Conservation (phyloP, 2,113 vertebrate genomes). For the Desmodus rotundus region DNA sequence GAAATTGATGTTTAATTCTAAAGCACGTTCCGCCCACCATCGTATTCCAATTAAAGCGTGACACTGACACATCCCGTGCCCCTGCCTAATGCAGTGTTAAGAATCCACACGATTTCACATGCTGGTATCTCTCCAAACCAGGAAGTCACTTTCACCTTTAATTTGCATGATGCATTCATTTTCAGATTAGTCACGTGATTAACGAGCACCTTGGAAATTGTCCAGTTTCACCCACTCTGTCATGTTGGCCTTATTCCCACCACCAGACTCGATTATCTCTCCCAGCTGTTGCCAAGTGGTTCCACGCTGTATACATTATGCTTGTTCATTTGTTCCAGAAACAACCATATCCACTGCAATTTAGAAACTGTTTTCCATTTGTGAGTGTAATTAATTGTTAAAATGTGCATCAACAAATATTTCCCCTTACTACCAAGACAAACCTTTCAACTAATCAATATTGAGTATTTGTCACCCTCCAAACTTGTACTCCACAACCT, state of each 20-base stretch:
- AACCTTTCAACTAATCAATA: background rate
- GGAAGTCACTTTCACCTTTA: conserved; percentile 72
- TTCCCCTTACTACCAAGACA: conserved; percentile 52
- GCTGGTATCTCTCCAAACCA: conserved; percentile 79
- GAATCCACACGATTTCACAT: conserved; percentile 68
- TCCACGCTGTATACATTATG: conserved; percentile 65
- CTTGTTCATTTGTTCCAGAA: conserved; percentile 74
- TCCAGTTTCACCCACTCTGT: conserved; percentile 71
- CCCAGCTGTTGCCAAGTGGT: conserved; percentile 66
- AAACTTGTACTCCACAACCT: background rate
- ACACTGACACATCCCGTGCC: conserved; percentile 73
- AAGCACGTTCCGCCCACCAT: conserved; percentile 70
- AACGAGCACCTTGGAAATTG: conserved; percentile 75
- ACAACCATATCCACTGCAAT: conserved; percentile 59
- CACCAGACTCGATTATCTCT: conserved; percentile 68
- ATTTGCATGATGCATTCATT: conserved; percentile 79
- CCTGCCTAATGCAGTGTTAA: conserved; percentile 39
- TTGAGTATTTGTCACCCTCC: background rate
- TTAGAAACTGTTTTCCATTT: conserved; percentile 70
- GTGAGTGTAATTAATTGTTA: conserved; percentile 73
- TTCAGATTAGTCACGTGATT: conserved; percentile 78
- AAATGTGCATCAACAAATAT: conserved; percentile 60
- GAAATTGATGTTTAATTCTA: conserved; percentile 80
- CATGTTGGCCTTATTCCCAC: conserved; percentile 58
- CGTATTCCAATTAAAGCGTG: conserved; percentile 78